Conservation (phyloP, 2,113 vertebrate species). For the Oncorhynchus nerka region DNA sequence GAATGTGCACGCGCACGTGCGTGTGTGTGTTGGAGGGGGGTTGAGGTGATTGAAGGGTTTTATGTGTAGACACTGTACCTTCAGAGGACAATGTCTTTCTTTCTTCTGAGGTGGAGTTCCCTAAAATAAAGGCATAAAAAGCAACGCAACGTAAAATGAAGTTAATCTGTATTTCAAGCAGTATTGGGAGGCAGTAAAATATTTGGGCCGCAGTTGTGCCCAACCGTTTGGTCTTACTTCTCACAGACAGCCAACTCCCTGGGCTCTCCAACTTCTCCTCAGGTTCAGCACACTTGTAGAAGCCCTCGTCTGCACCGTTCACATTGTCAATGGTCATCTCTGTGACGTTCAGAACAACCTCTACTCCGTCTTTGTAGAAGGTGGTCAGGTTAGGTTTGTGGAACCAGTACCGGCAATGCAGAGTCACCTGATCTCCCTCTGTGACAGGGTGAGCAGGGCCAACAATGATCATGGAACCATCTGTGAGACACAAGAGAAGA, state of each 20-base stretch:
- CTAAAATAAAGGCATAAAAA: conserved; percentile 30
- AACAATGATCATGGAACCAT: conserved; percentile 46
- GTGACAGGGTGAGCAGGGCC: conserved; percentile 45
- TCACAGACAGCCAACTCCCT: conserved; percentile 65
- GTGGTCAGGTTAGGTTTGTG: background rate
- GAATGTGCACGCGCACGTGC: background rate
- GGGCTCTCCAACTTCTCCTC: conserved; percentile 48
- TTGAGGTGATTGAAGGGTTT: background rate
- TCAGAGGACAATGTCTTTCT: background rate
- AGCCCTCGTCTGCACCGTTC: conserved; percentile 53
- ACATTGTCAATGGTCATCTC: conserved; percentile 49
- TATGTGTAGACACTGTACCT: conserved; percentile 22
- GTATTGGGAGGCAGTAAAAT: background rate
- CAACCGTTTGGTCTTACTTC: conserved; percentile 2
- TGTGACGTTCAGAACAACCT: conserved; percentile 8
- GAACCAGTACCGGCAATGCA: conserved; percentile 48
- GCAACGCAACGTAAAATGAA: background rate
- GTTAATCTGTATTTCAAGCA: no score
- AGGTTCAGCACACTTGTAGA: conserved; percentile 55
- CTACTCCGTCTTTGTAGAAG: conserved; percentile 56
- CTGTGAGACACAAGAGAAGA: conserved; percentile 36
- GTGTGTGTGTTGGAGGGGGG: background rate
- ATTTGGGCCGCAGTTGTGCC: background rate
- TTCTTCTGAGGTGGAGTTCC: conserved; percentile 16
- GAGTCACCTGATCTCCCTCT: conserved; percentile 38